These are phyloP conservation scores for Drosophila suzukii DNA, from an alignment of 1,140 invertebrate species.

Conservation along the genomic window DNA sequence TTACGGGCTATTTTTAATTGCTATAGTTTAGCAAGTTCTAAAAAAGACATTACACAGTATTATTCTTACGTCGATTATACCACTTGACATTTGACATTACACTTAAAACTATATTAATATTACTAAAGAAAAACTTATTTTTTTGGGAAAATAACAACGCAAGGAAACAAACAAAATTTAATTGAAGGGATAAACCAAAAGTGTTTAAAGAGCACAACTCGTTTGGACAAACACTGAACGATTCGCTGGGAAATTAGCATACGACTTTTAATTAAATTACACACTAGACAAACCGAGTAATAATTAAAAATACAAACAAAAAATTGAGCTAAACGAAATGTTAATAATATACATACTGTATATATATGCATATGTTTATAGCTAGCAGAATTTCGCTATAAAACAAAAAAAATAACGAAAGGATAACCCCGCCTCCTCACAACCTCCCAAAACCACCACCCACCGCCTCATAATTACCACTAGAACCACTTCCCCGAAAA, in stretches of 20 bases:
- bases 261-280: constrained; percentile 35
- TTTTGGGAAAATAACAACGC: constrained; percentile 39
- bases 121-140: constrained; percentile 7
- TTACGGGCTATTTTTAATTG: constrained; percentile 67
- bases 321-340: constrained; percentile 49
- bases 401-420: constrained; percentile 50
- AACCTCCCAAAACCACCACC: constrained; percentile 14
- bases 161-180: constrained; percentile 9
- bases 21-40: constrained; percentile 55
- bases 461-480: constrained; percentile 8
- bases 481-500: constrained; percentile 1
- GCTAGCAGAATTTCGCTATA: constrained; percentile 57
- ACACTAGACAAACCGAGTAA: constrained; percentile 59
- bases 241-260: constrained; percentile 57
- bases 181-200: constrained; percentile 49
- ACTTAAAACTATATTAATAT: constrained; percentile 24
- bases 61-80: constrained; percentile 41
- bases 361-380: constrained; percentile 42
- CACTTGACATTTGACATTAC: constrained; percentile 36
- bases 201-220: constrained; percentile 77
- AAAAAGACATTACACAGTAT: constrained; percentile 63
- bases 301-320: constrained; percentile 51
- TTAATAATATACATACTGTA: no score
- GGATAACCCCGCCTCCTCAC: constrained; percentile 1
- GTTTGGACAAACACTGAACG: constrained; percentile 54